Evolutionary conservation across 2,113 vertebrate genomes (phyloP).

Genomic region (Diadophis punctatus): DNA sequence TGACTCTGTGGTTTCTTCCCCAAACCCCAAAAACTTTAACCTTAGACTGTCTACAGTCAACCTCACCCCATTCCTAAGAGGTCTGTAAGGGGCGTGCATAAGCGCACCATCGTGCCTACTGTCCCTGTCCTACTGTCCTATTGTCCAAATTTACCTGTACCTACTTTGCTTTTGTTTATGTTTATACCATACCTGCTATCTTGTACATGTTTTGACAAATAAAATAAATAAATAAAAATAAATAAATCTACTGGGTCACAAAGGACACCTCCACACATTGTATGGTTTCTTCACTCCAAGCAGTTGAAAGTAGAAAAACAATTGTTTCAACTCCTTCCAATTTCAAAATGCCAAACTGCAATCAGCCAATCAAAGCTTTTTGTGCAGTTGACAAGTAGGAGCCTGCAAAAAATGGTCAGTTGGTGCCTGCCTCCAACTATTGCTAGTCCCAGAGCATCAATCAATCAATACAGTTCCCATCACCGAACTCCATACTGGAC

Average conservation of each 20-base stretch:
- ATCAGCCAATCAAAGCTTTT: background rate
- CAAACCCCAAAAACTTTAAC: no score
- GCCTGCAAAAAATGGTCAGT: background rate
- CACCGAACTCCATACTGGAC: background rate
- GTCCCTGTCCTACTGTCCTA: no score
- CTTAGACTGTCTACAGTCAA: no score
- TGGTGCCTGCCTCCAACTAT: background rate
- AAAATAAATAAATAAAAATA: no score
- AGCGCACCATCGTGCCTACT: no score
- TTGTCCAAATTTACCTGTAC: no score
- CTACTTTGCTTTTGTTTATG: no score
- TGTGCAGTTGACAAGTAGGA: background rate
- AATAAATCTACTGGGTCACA: background rate
- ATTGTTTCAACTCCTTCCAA: background rate
- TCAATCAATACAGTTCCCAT: background rate
- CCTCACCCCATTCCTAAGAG: no score
- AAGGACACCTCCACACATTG: background rate
- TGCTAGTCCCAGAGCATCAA: background rate
- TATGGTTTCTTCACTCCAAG: background rate
- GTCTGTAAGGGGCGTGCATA: no score
- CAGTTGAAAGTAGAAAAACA: background rate
- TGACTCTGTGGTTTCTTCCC: no score
- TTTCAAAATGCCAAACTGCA: background rate
- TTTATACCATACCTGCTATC: no score
- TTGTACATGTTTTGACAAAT: no score